phyloP scores from a whole-genome alignment of 2,113 vertebrate genomes.

The Ageneiosus marmoratus region DNA sequence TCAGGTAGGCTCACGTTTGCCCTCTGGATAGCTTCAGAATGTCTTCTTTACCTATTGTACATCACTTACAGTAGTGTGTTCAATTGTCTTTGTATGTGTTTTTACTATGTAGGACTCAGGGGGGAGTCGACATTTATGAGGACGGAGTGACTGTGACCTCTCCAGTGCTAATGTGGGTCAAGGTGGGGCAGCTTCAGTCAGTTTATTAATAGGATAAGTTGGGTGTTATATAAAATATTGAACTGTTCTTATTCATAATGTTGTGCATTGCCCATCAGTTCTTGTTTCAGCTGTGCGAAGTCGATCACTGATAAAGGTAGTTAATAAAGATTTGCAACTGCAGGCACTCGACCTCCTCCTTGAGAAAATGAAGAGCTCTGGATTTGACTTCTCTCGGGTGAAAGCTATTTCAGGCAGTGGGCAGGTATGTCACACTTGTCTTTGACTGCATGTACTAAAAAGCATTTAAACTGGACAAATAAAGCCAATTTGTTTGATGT shows the following conservation, averaged over 20 bases:
- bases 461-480: neutral
- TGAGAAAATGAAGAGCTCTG: conserved; percentile 83
- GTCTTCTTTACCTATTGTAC: neutral
- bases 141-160: conserved; percentile 89
- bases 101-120: conserved; percentile 78
- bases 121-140: conserved; percentile 82
- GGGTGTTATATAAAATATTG: neutral
- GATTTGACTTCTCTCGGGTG: conserved; percentile 84
- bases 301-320: neutral
- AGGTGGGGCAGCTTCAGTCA: conserved; percentile 73
- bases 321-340: neutral
- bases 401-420: conserved; percentile 88
- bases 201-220: neutral
- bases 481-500: conserved; percentile 15
- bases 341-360: conserved; percentile 90
- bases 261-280: neutral
- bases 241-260: neutral
- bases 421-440: conserved; percentile 76
- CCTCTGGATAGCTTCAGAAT: neutral
- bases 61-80: neutral
- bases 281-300: neutral
- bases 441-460: neutral
- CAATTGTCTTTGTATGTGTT: neutral
- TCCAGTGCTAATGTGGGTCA: conserved; percentile 94
- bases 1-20: conserved; percentile 73